Percentiles rank a stretch among this genome's conserved stretches.
Evolutionary conservation across 2,797 vertebrate genomes (phyloP).

Genomic region (Prionace glauca): DNA sequence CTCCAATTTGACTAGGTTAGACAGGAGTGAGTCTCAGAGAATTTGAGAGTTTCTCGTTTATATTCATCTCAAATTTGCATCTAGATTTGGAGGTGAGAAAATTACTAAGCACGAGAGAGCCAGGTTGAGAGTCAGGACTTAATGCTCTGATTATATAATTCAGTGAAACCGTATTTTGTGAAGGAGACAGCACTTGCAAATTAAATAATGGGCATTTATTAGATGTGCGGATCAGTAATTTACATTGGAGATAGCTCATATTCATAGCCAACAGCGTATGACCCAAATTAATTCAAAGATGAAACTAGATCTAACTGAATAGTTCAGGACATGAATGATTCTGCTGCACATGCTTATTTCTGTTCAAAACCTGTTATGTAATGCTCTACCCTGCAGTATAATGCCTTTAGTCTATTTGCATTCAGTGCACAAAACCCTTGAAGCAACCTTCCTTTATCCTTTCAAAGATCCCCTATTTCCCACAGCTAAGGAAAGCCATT

Average conservation of each 20-base stretch:
- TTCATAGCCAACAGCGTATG: too few relatives aligned
- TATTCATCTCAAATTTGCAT: background rate
- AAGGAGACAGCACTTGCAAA: background rate
- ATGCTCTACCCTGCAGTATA: conserved; percentile 41
- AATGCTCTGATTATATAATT: background rate
- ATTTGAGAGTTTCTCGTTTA: background rate
- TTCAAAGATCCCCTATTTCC: conserved; percentile 59
- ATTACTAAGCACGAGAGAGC: background rate
- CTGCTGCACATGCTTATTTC: background rate
- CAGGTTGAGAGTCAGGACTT: background rate
- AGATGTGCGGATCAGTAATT: background rate
- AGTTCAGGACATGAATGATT: background rate
- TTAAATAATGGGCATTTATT: background rate
- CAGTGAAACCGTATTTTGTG: background rate
- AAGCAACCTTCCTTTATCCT: conserved; percentile 53
- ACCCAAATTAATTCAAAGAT: background rate
- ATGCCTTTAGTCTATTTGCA: conserved; percentile 55
- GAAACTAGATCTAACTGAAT: background rate
- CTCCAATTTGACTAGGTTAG: too few relatives aligned
- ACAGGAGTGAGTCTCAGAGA: too few relatives aligned
- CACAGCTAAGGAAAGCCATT: conserved; percentile 57
- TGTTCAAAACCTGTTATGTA: background rate
- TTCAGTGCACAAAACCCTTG: conserved; percentile 50
- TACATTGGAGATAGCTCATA: background rate
- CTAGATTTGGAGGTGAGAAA: background rate